Percentiles rank a stretch among this genome's conserved stretches.
phyloP scores from a whole-genome alignment of 2,113 vertebrate species.

The Tretioscincus oriximinensis region DNA sequence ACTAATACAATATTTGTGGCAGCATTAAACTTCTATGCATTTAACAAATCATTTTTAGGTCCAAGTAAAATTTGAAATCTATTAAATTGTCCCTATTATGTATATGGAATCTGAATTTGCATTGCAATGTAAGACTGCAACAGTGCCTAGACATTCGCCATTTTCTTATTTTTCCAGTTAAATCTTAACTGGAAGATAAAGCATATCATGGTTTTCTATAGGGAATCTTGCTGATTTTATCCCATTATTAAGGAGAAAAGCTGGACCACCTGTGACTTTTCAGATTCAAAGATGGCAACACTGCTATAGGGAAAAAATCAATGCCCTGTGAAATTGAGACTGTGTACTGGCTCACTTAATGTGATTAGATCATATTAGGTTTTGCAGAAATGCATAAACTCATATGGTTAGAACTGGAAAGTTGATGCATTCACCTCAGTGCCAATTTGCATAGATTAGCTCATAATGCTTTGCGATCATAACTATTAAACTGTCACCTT shows the following conservation, averaged over 20 bases:
- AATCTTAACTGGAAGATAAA: too few relatives aligned
- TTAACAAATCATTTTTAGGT: too few relatives aligned
- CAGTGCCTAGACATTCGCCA: too few relatives aligned
- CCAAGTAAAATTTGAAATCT: too few relatives aligned
- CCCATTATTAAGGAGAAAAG: neutral
- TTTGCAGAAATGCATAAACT: conserved; percentile 9
- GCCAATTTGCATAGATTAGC: conserved; percentile 37
- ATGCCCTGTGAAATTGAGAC: conserved; percentile 19
- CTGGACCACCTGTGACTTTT: neutral
- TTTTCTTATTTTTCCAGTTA: too few relatives aligned
- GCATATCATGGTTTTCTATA: too few relatives aligned
- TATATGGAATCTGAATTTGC: too few relatives aligned
- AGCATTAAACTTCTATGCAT: too few relatives aligned
- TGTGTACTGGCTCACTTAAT: conserved; percentile 30
- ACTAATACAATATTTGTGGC: too few relatives aligned
- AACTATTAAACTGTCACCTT: conserved; percentile 32
- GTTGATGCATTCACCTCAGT: conserved; percentile 22
- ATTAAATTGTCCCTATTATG: too few relatives aligned
- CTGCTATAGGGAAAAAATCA: conserved; percentile 22
- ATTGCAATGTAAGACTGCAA: too few relatives aligned
- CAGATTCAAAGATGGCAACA: neutral
- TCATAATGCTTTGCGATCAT: conserved; percentile 37
- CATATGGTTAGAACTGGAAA: conserved; percentile 10
- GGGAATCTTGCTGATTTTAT: neutral
- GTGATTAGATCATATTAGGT: conserved; percentile 16